phyloP scores from a whole-genome alignment of 1,140 invertebrate genomes.

The Apocrypta bakeri region DNA sequence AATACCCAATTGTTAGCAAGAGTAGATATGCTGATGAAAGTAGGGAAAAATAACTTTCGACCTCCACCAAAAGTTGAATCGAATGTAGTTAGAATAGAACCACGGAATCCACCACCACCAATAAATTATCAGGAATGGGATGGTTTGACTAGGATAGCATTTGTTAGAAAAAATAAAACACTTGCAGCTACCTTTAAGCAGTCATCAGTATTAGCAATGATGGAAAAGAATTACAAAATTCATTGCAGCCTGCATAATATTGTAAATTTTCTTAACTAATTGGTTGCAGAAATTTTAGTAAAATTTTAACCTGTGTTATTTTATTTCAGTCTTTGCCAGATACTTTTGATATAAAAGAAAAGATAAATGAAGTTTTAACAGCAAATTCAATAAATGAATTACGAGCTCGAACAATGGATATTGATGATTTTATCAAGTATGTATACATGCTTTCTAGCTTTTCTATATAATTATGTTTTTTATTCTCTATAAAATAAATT shows the following conservation, averaged over 20 bases:
- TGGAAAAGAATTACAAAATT: constrained; percentile 95
- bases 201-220: constrained; percentile 84
- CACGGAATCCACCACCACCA: constrained; percentile 95
- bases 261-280: constrained; percentile 74
- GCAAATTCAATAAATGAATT: constrained; percentile 82
- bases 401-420: constrained; percentile 94
- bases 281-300: constrained; percentile 33
- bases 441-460: background rate
- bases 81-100: constrained; percentile 98
- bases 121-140: constrained; percentile 99
- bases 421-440: constrained; percentile 94
- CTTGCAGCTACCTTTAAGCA: constrained; percentile 90
- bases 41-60: constrained; percentile 98
- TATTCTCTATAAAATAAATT: background rate
- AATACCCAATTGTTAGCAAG: constrained; percentile 97
- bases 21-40: constrained; percentile 98
- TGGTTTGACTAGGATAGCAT: constrained; percentile 94
- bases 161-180: constrained; percentile 97
- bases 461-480: background rate
- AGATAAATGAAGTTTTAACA: constrained; percentile 85
- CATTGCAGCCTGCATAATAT: constrained; percentile 91
- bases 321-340: constrained; percentile 82
- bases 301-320: constrained; percentile 34
- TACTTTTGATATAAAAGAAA: constrained; percentile 90
- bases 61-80: constrained; percentile 99